These are phyloP conservation scores for Saccopteryx bilineata DNA, from an alignment of 2,113 vertebrate genomes.

Conservation along the genomic window DNA sequence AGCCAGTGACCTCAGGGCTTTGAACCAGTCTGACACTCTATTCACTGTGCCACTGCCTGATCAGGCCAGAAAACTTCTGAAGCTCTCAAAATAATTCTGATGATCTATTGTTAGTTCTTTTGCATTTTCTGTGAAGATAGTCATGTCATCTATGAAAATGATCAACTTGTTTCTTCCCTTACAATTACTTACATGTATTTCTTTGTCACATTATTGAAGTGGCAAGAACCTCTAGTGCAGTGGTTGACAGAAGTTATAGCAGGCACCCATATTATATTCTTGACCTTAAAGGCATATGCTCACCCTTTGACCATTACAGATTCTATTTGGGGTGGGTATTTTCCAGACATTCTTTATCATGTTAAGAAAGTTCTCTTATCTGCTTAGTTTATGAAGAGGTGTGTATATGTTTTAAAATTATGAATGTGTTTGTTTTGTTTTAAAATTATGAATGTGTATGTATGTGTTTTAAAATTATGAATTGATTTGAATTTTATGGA, in stretches of 20 bases:
- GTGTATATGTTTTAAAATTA: background rate
- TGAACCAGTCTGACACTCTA: too few species aligned
- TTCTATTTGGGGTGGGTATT: background rate
- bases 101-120: background rate
- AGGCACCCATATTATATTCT: background rate
- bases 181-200: background rate
- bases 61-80: too few species aligned
- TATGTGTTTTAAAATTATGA: constrained; percentile 34
- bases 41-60: too few species aligned
- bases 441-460: background rate
- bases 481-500: background rate
- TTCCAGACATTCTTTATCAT: background rate
- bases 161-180: background rate
- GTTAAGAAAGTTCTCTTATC: background rate
- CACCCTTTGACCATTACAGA: background rate
- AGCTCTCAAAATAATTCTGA: background rate
- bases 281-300: background rate
- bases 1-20: too few species aligned
- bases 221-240: background rate
- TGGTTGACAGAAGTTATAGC: background rate
- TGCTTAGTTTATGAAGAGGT: background rate
- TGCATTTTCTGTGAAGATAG: background rate
- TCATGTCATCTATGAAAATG: background rate
- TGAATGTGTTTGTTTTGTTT: background rate
- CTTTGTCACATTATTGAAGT: background rate